A percentile compares a stretch with the other conserved stretches of the same genome.
phyloP scores from a whole-genome alignment of 2,797 vertebrate genomes.

The Takifugu ocellatus region DNA sequence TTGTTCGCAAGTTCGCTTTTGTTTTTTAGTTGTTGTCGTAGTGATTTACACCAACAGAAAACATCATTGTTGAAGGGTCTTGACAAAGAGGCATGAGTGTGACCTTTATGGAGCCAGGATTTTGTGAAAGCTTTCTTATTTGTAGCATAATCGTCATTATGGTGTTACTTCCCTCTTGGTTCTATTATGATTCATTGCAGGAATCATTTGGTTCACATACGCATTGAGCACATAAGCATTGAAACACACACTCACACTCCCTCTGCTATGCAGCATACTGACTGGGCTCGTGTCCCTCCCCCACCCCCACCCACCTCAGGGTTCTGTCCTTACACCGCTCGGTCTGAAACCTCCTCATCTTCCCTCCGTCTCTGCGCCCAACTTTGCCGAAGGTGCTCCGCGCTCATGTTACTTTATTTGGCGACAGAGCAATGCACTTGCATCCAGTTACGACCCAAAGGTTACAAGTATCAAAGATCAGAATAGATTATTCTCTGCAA shows the following conservation, averaged over 20 bases:
- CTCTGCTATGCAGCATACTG: slow-evolving; percentile 40
- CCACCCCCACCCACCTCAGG: slow-evolving; percentile 15
- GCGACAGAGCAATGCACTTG: slow-evolving; percentile 25
- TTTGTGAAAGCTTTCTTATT: no score
- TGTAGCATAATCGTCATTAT: no score
- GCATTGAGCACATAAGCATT: neutral
- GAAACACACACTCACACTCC: neutral
- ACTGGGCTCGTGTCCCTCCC: slow-evolving; percentile 28
- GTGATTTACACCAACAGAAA: neutral
- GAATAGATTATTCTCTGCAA: slow-evolving; percentile 1
- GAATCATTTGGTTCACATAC: no score
- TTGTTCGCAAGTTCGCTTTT: no score
- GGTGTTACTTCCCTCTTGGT: no score
- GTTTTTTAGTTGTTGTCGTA: no score
- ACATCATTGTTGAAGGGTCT: slow-evolving; percentile 51
- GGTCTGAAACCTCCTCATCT: slow-evolving; percentile 38
- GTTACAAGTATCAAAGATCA: slow-evolving; percentile 28
- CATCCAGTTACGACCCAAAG: slow-evolving; percentile 30
- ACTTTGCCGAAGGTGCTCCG: slow-evolving; percentile 22
- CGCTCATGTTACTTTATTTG: slow-evolving; percentile 30
- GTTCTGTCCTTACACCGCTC: slow-evolving; percentile 26
- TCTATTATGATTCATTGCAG: no score
- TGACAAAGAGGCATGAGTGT: slow-evolving; percentile 5
- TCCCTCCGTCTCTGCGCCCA: slow-evolving; percentile 13
- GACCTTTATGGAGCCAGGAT: no score